phyloP scores from a whole-genome alignment of 2,113 vertebrate species.

The Gnathonemus echidnorhynchus region DNA sequence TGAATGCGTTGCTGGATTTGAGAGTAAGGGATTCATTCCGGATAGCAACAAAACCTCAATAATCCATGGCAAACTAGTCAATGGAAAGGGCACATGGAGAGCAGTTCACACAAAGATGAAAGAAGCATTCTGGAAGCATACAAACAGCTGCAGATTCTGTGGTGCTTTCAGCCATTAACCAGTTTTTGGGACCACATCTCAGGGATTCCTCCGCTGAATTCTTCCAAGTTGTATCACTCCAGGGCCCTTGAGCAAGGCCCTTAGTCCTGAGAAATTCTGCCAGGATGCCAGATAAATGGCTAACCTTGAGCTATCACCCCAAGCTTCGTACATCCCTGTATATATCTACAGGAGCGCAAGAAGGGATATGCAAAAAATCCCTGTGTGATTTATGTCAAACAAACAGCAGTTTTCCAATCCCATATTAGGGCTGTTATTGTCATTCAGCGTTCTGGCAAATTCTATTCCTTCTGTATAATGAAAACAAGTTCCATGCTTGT shows the following conservation, averaged over 20 bases:
- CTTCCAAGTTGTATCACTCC: background rate
- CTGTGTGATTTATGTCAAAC: background rate
- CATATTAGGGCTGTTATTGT: background rate
- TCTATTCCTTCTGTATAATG: background rate
- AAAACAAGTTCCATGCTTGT: background rate
- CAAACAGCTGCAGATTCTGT: background rate
- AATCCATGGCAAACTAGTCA: background rate
- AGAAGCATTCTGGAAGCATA: background rate
- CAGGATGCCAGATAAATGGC: background rate
- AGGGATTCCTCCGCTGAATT: background rate
- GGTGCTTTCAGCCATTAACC: background rate
- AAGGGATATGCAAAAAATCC: background rate
- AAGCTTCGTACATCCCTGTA: background rate
- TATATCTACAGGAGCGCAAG: background rate
- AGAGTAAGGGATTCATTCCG: background rate
- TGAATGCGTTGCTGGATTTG: background rate
- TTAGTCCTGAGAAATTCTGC: background rate
- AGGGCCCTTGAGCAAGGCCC: background rate
- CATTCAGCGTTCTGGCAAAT: background rate
- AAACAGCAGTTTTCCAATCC: background rate
- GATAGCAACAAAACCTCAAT: conserved; percentile 3
- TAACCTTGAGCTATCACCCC: background rate
- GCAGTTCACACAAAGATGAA: background rate
- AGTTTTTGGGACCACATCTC: background rate
- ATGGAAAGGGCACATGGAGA: background rate